phyloP scores from a whole-genome alignment of 2,888 invertebrate species.

The Anthoptus insignis region DNA sequence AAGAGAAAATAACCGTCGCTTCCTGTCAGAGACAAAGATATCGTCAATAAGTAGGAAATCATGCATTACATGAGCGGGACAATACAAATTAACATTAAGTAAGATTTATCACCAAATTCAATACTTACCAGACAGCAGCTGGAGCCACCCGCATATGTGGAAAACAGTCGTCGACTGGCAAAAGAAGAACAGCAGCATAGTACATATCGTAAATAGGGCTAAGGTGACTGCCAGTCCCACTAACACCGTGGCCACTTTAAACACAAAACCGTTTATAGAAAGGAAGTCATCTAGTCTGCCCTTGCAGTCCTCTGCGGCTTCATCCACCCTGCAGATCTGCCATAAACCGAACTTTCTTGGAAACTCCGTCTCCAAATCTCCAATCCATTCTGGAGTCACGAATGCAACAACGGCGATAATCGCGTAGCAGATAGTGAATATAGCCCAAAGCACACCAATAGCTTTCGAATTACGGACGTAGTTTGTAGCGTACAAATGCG shows the following conservation, averaged over 20 bases:
- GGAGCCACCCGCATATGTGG: conserved; percentile 98
- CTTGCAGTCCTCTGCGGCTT: conserved; percentile 93
- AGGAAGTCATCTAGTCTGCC: conserved; percentile 95
- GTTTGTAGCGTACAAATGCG: conserved; percentile 96
- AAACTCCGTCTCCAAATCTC: conserved; percentile 94
- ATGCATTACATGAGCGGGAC: neutral
- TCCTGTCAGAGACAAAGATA: too few species aligned
- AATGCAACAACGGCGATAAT: conserved; percentile 98
- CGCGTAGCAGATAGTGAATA: conserved; percentile 98
- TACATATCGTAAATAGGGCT: conserved; percentile 95
- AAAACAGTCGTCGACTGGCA: conserved; percentile 97
- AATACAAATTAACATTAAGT: neutral
- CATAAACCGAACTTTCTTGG: conserved; percentile 98
- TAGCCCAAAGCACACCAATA: conserved; percentile 98
- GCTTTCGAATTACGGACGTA: conserved; percentile 97
- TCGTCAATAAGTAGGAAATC: conserved; percentile 27
- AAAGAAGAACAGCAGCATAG: conserved; percentile 97
- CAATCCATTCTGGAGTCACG: conserved; percentile 98
- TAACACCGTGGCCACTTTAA: conserved; percentile 96
- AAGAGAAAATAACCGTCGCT: too few species aligned
- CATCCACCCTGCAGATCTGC: conserved; percentile 94
- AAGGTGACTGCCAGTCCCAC: conserved; percentile 95
- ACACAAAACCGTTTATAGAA: conserved; percentile 93
- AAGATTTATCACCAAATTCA: conserved; percentile 45
- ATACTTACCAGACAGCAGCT: conserved; percentile 96